These are phyloP conservation scores for Galeruca laticollis DNA, from an alignment of 2,888 invertebrate species.

Conservation along the genomic window DNA sequence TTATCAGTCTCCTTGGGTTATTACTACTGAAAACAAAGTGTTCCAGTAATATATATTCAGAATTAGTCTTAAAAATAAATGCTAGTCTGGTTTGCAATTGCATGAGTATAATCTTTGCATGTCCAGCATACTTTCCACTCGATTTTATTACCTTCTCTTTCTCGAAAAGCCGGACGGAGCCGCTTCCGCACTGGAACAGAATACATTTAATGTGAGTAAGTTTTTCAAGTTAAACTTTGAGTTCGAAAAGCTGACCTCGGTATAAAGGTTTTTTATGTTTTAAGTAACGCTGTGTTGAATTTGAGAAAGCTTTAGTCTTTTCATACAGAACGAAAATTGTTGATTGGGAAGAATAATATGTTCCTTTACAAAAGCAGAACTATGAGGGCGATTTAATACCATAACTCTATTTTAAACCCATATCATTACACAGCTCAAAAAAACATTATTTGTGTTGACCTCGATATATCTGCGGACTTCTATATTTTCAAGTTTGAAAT, in stretches of 20 bases:
- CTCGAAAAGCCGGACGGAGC: constrained; percentile 5
- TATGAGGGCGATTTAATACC: too few species aligned
- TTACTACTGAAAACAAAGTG: too few species aligned
- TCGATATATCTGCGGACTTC: too few species aligned
- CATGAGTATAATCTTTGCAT: not conserved
- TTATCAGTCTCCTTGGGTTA: too few species aligned
- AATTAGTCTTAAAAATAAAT: not conserved
- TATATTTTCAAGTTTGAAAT: too few species aligned
- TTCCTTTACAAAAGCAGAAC: too few species aligned
- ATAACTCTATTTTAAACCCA: too few species aligned
- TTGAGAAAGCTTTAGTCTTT: constrained; percentile 4
- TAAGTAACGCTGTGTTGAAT: constrained; percentile 35
- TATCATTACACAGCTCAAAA: too few species aligned
- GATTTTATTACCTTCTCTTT: constrained; percentile 13
- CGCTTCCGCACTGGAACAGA: constrained; percentile 36
- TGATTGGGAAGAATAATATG: not conserved
- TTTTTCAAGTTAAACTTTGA: constrained; percentile 41
- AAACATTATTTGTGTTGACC: too few species aligned
- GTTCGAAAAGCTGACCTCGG: constrained; percentile 34
- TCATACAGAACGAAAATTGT: constrained; percentile 11
- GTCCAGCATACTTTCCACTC: constrained; percentile 6
- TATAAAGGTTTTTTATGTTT: constrained; percentile 35
- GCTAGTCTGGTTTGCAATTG: not conserved
- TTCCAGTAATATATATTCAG: too few species aligned
- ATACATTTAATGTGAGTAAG: constrained; percentile 32